Evolutionary conservation across 2,113 vertebrate genomes (phyloP).

Genomic region (Aix galericulata): DNA sequence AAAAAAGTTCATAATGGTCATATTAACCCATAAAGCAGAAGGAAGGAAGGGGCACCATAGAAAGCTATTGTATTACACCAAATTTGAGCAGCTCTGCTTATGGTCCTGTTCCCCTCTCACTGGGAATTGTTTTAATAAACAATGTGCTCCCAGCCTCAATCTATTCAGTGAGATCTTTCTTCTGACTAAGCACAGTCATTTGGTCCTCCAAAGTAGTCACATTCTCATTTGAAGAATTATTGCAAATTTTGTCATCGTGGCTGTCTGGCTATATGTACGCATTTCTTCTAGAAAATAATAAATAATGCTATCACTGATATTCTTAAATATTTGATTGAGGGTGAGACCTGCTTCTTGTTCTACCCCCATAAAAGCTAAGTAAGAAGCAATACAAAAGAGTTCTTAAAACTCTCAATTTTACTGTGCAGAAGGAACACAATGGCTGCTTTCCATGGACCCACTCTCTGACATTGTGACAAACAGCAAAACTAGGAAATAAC

Average conservation of each 20-base stretch:
- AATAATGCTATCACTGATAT: not conserved
- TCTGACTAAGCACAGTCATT: not conserved
- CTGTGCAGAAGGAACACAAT: not conserved
- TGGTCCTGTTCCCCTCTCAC: not conserved
- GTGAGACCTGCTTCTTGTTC: not conserved
- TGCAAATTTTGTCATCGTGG: not conserved
- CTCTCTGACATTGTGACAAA: not conserved
- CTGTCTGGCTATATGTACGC: not conserved
- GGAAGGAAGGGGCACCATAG: not conserved
- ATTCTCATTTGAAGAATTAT: not conserved
- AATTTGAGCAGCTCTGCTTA: not conserved
- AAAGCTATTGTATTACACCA: not conserved
- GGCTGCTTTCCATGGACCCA: not conserved
- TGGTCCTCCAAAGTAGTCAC: not conserved
- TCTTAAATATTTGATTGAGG: too few relatives aligned
- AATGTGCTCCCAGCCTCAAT: not conserved
- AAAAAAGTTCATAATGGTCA: not conserved
- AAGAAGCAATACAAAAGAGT: not conserved
- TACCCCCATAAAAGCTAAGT: not conserved
- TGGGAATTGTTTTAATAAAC: not conserved
- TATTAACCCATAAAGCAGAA: not conserved
- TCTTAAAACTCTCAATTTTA: not conserved
- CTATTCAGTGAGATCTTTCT: not conserved
- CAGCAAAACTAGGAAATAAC: not conserved
- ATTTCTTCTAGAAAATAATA: not conserved